Percentiles rank a stretch among this genome's conserved stretches.
Evolutionary conservation across 2,797 vertebrate genomes (phyloP).

Genomic region (Lagorchestes hirsutus): DNA sequence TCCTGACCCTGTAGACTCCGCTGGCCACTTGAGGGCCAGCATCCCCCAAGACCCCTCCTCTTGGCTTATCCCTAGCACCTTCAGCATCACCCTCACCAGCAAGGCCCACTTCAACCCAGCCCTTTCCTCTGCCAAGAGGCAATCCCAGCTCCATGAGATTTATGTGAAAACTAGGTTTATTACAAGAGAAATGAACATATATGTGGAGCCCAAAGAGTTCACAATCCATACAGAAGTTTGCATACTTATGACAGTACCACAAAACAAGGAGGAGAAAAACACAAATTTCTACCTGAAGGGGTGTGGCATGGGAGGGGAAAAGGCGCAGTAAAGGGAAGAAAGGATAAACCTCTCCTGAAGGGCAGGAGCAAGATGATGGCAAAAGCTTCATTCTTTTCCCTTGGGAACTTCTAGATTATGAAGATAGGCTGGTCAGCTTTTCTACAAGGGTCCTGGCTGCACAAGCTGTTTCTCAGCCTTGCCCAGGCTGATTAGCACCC

Average conservation of each 20-base stretch:
- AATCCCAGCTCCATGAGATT: background rate
- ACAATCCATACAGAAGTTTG: background rate
- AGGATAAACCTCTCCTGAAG: background rate
- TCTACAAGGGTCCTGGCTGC: background rate
- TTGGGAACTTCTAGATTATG: background rate
- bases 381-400: background rate
- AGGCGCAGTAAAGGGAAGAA: too few relatives aligned
- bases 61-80: background rate
- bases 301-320: background rate
- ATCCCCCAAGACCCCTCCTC: background rate
- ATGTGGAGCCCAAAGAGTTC: background rate
- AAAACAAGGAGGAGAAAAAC: background rate
- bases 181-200: background rate
- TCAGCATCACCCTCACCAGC: background rate
- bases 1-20: background rate
- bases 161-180: background rate
- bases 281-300: background rate
- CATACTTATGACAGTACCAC: background rate
- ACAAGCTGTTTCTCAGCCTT: background rate
- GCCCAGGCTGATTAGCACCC: background rate
- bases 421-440: background rate
- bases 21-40: too few relatives aligned
- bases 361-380: background rate
- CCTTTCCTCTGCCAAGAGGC: background rate
- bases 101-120: background rate